These are phyloP conservation scores for Lymantria monacha DNA, from an alignment of 2,888 invertebrate species.

Conservation along the genomic window DNA sequence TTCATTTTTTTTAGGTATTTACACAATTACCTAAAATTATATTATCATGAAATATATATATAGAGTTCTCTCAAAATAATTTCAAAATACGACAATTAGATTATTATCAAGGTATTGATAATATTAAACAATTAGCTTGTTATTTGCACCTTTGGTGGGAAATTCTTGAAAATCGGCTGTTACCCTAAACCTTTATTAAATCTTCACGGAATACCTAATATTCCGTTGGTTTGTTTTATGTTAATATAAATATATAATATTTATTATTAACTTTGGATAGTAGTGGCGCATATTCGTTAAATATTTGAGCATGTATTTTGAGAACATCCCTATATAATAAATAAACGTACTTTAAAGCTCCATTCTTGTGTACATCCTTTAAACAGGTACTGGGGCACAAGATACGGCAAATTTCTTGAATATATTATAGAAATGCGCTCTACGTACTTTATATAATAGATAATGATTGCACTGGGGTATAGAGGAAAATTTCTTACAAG, in stretches of 20 bases:
- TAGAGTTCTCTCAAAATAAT: not conserved
- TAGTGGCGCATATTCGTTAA: not conserved
- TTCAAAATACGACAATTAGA: not conserved
- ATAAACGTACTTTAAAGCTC: slow-evolving; percentile 51
- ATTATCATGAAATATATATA: slow-evolving; percentile 27
- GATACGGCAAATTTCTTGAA: slow-evolving; percentile 51
- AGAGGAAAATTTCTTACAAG: not conserved
- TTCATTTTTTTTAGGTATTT: slow-evolving; percentile 67
- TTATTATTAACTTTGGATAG: not conserved
- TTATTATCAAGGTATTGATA: not conserved
- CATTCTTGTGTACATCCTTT: slow-evolving; percentile 59
- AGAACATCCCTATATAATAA: slow-evolving; percentile 14
- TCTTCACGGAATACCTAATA: too few relatives aligned
- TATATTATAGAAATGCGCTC: slow-evolving; percentile 52
- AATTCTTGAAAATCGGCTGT: too few relatives aligned
- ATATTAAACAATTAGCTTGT: not conserved
- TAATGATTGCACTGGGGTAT: not conserved
- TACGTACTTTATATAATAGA: slow-evolving; percentile 13
- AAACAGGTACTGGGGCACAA: slow-evolving; percentile 61
- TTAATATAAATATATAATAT: not conserved
- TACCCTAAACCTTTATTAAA: not conserved
- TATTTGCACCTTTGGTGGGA: not conserved
- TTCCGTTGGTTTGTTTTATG: too few relatives aligned
- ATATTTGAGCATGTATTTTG: not conserved
- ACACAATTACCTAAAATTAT: slow-evolving; percentile 62